These are phyloP conservation scores for Deladenus siricidicola DNA, from an alignment of 2,888 invertebrate genomes.

Conservation along the genomic window DNA sequence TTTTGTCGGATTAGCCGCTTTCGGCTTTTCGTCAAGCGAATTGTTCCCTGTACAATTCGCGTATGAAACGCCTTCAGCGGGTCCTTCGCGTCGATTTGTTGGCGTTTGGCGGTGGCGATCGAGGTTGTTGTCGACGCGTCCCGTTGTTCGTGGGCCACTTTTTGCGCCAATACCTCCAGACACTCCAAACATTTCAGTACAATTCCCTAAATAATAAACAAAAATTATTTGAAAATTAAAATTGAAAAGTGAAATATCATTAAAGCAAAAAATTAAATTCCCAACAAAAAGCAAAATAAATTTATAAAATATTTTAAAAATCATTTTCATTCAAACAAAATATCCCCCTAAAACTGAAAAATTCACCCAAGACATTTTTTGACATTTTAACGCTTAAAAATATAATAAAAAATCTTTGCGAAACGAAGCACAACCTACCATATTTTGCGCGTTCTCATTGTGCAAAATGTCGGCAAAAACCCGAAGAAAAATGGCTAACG, in stretches of 20 bases:
- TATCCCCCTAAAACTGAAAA: too few species aligned
- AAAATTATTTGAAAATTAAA: neutral
- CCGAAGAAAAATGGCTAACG: neutral
- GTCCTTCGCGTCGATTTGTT: neutral
- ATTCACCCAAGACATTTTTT: too few species aligned
- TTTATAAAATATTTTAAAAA: too few species aligned
- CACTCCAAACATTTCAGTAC: neutral
- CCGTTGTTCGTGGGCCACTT: neutral
- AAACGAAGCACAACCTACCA: neutral
- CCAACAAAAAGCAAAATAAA: neutral
- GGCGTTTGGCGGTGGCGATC: too few species aligned
- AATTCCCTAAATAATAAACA: neutral
- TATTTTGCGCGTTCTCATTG: neutral
- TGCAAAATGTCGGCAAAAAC: neutral
- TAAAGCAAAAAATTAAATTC: too few species aligned
- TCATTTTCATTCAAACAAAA: too few species aligned
- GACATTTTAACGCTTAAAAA: neutral
- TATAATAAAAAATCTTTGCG: neutral
- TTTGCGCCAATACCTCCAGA: neutral
- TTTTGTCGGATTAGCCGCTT: slow-evolving; percentile 14
- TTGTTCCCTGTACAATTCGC: neutral
- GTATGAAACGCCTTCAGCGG: neutral
- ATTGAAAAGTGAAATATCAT: too few species aligned
- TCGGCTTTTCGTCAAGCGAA: neutral
- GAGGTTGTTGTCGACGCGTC: neutral